Evolutionary conservation across 2,888 invertebrate genomes (phyloP).

Genomic region (Agapetus fuscipes): DNA sequence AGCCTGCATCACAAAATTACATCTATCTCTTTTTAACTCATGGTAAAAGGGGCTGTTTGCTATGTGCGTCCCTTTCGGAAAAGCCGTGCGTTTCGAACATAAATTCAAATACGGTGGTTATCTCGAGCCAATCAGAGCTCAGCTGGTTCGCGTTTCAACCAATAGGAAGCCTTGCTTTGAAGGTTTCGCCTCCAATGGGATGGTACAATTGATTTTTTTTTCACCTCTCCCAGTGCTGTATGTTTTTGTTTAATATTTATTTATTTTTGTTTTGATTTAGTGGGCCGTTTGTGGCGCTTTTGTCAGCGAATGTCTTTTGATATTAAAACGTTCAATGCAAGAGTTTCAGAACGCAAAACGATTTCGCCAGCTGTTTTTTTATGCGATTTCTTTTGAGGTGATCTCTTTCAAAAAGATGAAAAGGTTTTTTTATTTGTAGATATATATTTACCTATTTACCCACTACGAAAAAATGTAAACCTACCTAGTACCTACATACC

Average conservation of each 20-base stretch:
- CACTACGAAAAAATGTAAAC: too few species aligned
- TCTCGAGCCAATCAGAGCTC: conserved; percentile 45
- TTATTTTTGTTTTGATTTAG: conserved; percentile 20
- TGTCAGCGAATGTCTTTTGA: too few species aligned
- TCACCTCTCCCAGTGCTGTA: conserved; percentile 9
- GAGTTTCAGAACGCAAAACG: background rate
- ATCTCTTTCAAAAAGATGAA: too few species aligned
- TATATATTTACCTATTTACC: too few species aligned
- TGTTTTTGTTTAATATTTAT: conserved; percentile 17
- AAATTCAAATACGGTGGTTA: conserved; percentile 34
- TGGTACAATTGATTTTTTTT: conserved; percentile 19
- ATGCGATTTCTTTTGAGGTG: too few species aligned
- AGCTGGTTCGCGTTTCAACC: conserved; percentile 35
- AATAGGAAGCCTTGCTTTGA: conserved; percentile 39
- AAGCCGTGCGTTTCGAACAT: conserved; percentile 32
- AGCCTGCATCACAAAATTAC: conserved; percentile 1
- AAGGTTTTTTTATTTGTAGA: too few species aligned
- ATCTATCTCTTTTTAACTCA: conserved; percentile 8
- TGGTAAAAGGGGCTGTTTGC: background rate
- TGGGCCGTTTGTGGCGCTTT: too few species aligned
- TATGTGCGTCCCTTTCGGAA: conserved; percentile 5
- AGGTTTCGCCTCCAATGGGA: conserved; percentile 13
- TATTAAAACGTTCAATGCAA: background rate
- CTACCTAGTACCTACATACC: too few species aligned
- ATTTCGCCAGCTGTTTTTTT: too few species aligned